Evolutionary conservation across 2,888 invertebrate species (phyloP).

Genomic region (Muscina levida): DNA sequence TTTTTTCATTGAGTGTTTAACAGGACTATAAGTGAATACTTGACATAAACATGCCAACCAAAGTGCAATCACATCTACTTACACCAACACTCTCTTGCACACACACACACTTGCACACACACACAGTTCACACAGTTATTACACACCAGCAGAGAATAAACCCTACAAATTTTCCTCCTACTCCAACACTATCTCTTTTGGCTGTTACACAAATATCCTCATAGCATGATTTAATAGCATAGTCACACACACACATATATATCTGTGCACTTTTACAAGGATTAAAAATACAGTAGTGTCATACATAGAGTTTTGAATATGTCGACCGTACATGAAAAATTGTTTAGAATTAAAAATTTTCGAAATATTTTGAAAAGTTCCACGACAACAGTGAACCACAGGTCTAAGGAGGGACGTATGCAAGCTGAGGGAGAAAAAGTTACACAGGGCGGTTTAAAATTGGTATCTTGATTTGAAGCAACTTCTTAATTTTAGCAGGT

Average conservation of each 20-base stretch:
- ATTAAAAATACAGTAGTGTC: constrained; percentile 18
- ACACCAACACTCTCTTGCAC: constrained; percentile 9
- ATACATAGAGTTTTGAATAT: constrained; percentile 38
- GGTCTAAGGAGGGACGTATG: too few species aligned
- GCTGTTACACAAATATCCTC: too few species aligned
- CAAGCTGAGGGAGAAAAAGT: too few species aligned
- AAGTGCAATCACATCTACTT: constrained; percentile 39
- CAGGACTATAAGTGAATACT: constrained; percentile 64
- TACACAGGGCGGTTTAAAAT: too few species aligned
- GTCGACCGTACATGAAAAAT: constrained; percentile 28
- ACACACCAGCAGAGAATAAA: too few species aligned
- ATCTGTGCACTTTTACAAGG: neutral
- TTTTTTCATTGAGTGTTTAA: constrained; percentile 62
- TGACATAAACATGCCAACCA: constrained; percentile 58
- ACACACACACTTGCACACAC: neutral
- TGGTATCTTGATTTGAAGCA: too few species aligned
- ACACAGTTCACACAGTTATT: neutral
- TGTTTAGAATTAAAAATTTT: constrained; percentile 55
- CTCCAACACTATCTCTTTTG: too few species aligned
- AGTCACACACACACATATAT: neutral
- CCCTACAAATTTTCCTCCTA: too few species aligned
- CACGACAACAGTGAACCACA: neutral
- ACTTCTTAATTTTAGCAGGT: too few species aligned
- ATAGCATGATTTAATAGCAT: too few species aligned
- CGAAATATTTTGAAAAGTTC: constrained; percentile 43